Conservation (phyloP, 2,888 invertebrate genomes). For the Idaea biselata region DNA sequence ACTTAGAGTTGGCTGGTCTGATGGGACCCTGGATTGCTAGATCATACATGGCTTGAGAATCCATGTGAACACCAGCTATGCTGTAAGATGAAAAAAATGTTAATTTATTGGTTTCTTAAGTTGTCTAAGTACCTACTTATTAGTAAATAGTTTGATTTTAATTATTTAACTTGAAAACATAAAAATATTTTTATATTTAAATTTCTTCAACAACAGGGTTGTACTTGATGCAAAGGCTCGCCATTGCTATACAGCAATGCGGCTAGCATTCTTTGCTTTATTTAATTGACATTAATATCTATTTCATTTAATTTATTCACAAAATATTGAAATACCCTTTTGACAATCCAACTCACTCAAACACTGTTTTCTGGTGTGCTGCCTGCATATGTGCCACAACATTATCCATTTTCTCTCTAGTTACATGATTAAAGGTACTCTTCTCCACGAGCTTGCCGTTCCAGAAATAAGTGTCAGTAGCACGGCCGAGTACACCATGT, state of each 20-base stretch:
- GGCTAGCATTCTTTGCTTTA: no score
- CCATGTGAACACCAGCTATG: constrained; percentile 88
- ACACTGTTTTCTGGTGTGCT: constrained; percentile 92
- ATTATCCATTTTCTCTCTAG: constrained; percentile 84
- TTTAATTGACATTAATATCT: no score
- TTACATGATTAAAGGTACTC: constrained; percentile 86
- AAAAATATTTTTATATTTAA: no score
- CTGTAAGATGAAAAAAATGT: constrained; percentile 59
- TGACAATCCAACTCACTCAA: constrained; percentile 83
- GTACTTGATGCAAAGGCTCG: no score
- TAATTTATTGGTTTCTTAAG: not conserved
- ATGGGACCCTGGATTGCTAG: constrained; percentile 90
- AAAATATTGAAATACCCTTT: no score
- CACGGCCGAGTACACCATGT: constrained; percentile 87
- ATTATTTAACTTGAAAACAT: no score
- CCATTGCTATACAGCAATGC: no score
- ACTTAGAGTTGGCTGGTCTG: constrained; percentile 84
- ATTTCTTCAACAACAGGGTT: no score
- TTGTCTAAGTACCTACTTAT: no score
- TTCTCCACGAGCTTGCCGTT: constrained; percentile 86
- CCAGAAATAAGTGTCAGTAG: constrained; percentile 86
- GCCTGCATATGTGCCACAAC: constrained; percentile 90
- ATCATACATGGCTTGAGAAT: constrained; percentile 94
- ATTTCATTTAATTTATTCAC: no score
- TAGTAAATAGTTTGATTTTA: no score